These are phyloP conservation scores for Penaeus japonicus DNA, from an alignment of 1,140 invertebrate genomes.

Conservation along the genomic window DNA sequence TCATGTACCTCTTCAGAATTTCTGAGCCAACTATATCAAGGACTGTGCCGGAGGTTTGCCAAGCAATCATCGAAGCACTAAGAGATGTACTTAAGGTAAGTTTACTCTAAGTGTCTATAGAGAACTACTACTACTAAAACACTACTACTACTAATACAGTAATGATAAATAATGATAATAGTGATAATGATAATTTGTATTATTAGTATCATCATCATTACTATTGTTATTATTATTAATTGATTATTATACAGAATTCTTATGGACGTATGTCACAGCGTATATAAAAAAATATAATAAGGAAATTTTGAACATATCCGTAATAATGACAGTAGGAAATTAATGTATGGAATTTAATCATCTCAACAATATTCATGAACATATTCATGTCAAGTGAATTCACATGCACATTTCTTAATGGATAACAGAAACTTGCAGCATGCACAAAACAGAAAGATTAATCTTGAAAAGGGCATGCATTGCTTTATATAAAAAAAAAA, in stretches of 20 bases:
- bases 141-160: not conserved
- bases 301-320: not conserved
- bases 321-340: not conserved
- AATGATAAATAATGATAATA: constrained; percentile 11
- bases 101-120: constrained; percentile 37
- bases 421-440: not conserved
- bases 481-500: not conserved
- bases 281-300: not conserved
- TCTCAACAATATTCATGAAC: too few species aligned
- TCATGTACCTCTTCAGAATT: not conserved
- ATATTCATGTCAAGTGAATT: too few species aligned
- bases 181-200: constrained; percentile 17
- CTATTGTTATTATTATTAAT: too few species aligned
- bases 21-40: constrained; percentile 10
- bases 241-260: not conserved
- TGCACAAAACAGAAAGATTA: not conserved
- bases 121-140: constrained; percentile 40
- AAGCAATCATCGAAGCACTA: constrained; percentile 36
- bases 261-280: not conserved
- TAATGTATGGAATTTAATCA: not conserved
- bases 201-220: too few species aligned
- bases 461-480: not conserved
- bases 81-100: constrained; percentile 36
- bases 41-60: constrained; percentile 32
- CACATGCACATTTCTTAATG: too few species aligned